These are phyloP conservation scores for Crocodylus rhombifer DNA, from an alignment of 2,797 vertebrate genomes.

Conservation along the genomic window DNA sequence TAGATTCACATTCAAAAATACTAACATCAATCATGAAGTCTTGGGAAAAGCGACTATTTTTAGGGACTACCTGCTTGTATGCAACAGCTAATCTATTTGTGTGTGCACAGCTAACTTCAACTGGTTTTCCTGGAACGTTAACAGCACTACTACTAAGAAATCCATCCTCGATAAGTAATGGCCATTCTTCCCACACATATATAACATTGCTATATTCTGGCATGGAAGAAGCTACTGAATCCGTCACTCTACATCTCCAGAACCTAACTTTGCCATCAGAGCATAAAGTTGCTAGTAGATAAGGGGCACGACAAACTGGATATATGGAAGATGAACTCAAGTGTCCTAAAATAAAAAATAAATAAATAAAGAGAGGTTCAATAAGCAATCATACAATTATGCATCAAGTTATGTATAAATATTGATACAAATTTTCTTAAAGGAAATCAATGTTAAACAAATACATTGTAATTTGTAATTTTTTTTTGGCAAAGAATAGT, in stretches of 20 bases:
- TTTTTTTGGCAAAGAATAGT: neutral
- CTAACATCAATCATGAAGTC: slow-evolving; percentile 88
- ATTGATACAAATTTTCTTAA: neutral
- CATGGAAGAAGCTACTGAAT: slow-evolving; percentile 60
- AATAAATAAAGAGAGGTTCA: neutral
- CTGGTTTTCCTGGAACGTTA: slow-evolving; percentile 86
- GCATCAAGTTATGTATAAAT: neutral
- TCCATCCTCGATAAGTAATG: slow-evolving; percentile 91
- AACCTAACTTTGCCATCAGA: slow-evolving; percentile 96
- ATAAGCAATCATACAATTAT: neutral
- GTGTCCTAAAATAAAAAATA: slow-evolving; percentile 86
- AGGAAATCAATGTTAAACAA: too few species aligned
- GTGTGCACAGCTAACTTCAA: slow-evolving; percentile 95
- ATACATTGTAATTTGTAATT: too few species aligned
- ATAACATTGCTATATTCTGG: slow-evolving; percentile 51
- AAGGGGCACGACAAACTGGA: slow-evolving; percentile 92
- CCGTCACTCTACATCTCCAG: slow-evolving; percentile 89
- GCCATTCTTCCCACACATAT: slow-evolving; percentile 97
- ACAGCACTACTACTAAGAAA: slow-evolving; percentile 88
- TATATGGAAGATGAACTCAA: slow-evolving; percentile 95
- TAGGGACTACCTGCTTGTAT: slow-evolving; percentile 82
- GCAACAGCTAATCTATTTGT: slow-evolving; percentile 95
- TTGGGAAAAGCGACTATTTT: slow-evolving; percentile 59
- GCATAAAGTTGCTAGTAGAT: slow-evolving; percentile 95
- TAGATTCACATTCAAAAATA: slow-evolving; percentile 98